These are phyloP conservation scores for Paramormyrops kingsleyae DNA, from an alignment of 2,113 vertebrate species.

Conservation along the genomic window DNA sequence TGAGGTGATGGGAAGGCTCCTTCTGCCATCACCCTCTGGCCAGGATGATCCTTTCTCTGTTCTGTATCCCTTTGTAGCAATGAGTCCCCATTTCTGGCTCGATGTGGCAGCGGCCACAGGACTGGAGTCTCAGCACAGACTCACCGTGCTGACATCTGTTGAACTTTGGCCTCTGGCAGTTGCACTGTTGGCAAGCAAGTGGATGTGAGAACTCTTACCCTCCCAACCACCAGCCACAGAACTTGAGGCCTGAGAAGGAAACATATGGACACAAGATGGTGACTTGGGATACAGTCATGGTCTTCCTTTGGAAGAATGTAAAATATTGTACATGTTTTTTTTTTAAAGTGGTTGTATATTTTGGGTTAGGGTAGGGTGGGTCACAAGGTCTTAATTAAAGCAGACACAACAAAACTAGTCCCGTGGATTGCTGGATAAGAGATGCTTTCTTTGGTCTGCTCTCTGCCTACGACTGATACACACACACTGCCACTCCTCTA, in stretches of 20 bases:
- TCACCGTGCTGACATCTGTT: neutral
- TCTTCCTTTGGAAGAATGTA: slow-evolving; percentile 41
- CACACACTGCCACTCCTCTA: neutral
- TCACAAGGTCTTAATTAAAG: neutral
- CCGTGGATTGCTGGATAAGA: neutral
- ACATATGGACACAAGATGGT: slow-evolving; percentile 5
- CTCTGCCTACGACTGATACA: neutral
- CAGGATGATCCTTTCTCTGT: neutral
- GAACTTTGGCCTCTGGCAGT: neutral
- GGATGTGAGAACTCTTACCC: neutral
- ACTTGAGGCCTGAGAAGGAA: neutral
- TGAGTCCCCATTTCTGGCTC: neutral
- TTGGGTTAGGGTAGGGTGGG: slow-evolving; percentile 27
- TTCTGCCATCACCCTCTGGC: slow-evolving; percentile 11
- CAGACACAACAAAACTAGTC: no score
- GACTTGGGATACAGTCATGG: slow-evolving; percentile 5
- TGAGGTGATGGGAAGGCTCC: neutral
- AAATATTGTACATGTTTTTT: slow-evolving; percentile 42
- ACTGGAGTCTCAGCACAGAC: neutral
- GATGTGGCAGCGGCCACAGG: neutral
- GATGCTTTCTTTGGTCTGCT: neutral
- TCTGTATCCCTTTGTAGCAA: neutral
- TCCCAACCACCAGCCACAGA: neutral
- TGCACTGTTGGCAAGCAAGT: neutral
- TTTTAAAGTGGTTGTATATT: slow-evolving; percentile 45